These are phyloP conservation scores for Ornithorhynchus anatinus DNA, from an alignment of 2,113 vertebrate genomes.

Conservation along the genomic window DNA sequence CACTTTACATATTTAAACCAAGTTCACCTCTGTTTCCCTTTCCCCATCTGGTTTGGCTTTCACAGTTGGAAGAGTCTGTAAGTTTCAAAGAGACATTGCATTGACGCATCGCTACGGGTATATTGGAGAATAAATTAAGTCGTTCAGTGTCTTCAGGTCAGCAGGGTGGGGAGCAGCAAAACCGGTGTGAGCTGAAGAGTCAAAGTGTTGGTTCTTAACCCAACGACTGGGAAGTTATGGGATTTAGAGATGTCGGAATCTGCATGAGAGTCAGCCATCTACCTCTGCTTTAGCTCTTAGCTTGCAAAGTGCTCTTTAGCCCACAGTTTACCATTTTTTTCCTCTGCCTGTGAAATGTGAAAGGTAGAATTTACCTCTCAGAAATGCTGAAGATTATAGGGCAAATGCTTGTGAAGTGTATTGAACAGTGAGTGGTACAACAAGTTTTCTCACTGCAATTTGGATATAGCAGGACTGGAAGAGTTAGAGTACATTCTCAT, in stretches of 20 bases:
- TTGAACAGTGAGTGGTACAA: no score
- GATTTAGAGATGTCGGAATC: background rate
- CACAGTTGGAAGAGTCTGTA: background rate
- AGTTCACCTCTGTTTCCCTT: background rate
- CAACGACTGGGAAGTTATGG: background rate
- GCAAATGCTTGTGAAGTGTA: background rate
- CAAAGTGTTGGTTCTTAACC: no score
- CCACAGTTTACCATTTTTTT: background rate
- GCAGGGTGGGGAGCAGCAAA: background rate
- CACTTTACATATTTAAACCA: background rate
- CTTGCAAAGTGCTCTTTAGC: no score
- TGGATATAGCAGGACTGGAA: no score
- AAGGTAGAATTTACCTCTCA: background rate
- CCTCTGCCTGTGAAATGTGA: background rate
- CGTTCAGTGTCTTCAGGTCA: background rate
- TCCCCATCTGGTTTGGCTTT: background rate
- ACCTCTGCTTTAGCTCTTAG: background rate
- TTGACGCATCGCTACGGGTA: background rate
- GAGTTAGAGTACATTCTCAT: no score
- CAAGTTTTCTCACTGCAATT: no score
- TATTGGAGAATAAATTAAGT: background rate
- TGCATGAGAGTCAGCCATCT: background rate
- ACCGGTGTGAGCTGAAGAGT: background rate
- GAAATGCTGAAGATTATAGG: background rate
- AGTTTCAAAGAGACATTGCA: constrained; percentile 8